Base-by-base conservation (phyloP, 2,888 invertebrate genomes). In the Idaea dimidiata region DNA sequence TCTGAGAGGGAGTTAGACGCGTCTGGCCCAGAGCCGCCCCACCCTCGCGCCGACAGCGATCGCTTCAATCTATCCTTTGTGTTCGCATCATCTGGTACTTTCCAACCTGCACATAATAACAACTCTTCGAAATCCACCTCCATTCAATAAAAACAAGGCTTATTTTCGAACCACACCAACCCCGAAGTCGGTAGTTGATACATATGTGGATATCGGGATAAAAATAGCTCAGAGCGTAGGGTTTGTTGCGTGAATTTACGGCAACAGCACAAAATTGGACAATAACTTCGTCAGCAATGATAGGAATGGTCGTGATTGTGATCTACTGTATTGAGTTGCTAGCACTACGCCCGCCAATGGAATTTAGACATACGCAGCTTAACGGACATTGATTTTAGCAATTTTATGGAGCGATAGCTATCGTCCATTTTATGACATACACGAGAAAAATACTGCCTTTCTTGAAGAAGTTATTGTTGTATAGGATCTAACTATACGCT, bases 71-170 rank as follows among this genome's bases (percentile, higher is more conserved):
- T 88, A 67, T 93, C 93, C 76, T 94, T 94, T 59, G 89, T 86
- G 74, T 87, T 93, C 10, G 93, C 89, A 67, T 96, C 96, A 80
- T 97, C 97, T 5, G 97, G 96, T 57, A 98, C 97, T 84, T 96
- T 96, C 99, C 99, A 99, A 57, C 97, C 97, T 91, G 71, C 64
- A 56, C 58, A 62, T 58, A 62, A 62, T 60, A 24, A 60, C 10
- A 16, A 32, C 18, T 60, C 55, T 18, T 55, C 55, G 54, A 32
- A 6, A 55, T 59, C n/a, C 32, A 53, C 53, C 61, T 56, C 57
- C 24, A 14, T 31, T 62, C 43, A 14, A 43, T 43, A 32, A 32
- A 24, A 56, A 56, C 18, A 56, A 56, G 17, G 56, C 17, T 7
- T 18, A 17, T 56, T 56, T 56, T 56, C 56, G 7, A 56, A 17